Evolutionary conservation across 92 coral and sea anemone species (phyloP).

Genomic region (Chrysogorgia sp.): DNA sequence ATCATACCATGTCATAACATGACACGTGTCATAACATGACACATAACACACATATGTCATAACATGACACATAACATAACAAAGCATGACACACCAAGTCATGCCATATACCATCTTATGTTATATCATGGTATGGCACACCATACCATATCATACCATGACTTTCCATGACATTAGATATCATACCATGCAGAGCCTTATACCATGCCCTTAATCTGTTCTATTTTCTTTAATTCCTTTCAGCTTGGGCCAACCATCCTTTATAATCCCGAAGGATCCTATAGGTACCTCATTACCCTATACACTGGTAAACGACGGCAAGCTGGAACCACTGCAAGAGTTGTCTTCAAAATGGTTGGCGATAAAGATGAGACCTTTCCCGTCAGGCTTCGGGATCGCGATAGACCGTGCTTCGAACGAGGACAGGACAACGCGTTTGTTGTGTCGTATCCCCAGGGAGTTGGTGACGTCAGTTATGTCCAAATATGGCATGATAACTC

Average conservation of each 20-base stretch:
- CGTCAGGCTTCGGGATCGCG: conserved; percentile 66
- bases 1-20: too few species aligned
- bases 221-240: not conserved
- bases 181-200: not conserved
- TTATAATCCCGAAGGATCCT: conserved; percentile 35
- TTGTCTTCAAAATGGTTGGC: conserved; percentile 77
- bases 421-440: conserved; percentile 85
- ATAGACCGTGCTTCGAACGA: conserved; percentile 83
- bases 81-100: too few species aligned
- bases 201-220: not conserved
- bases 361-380: conserved; percentile 83
- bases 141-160: too few species aligned
- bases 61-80: too few species aligned
- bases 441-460: conserved; percentile 60
- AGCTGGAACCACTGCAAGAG: conserved; percentile 94
- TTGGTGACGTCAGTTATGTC: conserved; percentile 76
- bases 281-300: conserved; percentile 70
- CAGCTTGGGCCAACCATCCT: conserved; percentile 28
- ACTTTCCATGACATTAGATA: not conserved
- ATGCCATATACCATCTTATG: too few species aligned
- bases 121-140: too few species aligned
- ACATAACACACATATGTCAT: too few species aligned
- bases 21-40: too few species aligned
- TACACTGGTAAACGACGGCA: conserved; percentile 82
- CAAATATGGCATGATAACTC: conserved; percentile 93